Conservation (phyloP, 2,797 vertebrate genomes). For the Myotis planiceps region DNA sequence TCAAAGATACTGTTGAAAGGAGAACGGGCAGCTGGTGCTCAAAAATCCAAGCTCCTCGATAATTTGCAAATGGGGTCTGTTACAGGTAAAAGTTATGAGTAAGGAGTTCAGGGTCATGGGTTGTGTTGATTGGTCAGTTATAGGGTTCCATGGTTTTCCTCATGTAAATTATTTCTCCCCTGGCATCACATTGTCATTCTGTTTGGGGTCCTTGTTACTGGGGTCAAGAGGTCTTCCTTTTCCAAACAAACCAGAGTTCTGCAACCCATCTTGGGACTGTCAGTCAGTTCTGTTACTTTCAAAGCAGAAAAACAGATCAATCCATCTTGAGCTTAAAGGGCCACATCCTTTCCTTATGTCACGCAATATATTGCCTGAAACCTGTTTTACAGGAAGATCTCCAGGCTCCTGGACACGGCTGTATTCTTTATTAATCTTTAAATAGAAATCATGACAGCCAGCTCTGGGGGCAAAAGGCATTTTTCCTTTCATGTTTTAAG, state of each 20-base stretch:
- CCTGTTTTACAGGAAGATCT: background rate
- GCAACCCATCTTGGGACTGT: background rate
- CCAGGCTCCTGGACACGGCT: background rate
- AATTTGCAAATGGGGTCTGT: background rate
- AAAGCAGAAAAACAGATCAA: background rate
- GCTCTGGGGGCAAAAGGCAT: background rate
- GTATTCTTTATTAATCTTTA: background rate
- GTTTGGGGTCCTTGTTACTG: background rate
- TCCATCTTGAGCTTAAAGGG: background rate
- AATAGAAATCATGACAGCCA: background rate
- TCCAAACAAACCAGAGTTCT: background rate
- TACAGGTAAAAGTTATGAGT: background rate
- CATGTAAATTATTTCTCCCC: background rate
- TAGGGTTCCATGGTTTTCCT: background rate
- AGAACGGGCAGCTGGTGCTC: background rate
- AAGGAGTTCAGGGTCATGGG: background rate
- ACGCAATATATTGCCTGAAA: background rate
- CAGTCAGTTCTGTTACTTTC: background rate
- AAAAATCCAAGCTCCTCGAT: background rate
- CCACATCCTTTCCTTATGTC: background rate
- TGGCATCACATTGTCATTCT: background rate
- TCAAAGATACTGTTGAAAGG: background rate
- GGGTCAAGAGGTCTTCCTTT: background rate
- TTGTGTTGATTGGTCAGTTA: background rate
- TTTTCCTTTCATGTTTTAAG: background rate